A percentile compares a stretch with the other conserved stretches of the same genome.
These are phyloP conservation scores for Lutraria lutraria DNA, from an alignment of 2,888 invertebrate species.

Conservation along the genomic window DNA sequence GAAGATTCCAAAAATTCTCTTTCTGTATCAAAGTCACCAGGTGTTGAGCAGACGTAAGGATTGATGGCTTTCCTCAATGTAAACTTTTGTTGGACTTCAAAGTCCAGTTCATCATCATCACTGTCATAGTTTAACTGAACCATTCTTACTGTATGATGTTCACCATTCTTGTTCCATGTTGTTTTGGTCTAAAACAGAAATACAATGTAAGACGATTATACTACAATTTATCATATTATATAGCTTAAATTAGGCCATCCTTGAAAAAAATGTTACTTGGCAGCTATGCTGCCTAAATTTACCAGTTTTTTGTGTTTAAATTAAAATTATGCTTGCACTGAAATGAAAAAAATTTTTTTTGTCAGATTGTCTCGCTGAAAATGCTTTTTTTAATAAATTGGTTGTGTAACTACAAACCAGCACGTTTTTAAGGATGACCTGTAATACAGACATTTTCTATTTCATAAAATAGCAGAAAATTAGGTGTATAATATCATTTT, in stretches of 20 bases:
- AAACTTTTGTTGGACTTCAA: constrained; percentile 68
- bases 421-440: too few species aligned
- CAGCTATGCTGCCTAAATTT: background rate
- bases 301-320: too few species aligned
- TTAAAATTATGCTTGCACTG: too few species aligned
- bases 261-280: background rate
- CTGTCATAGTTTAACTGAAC: constrained; percentile 55
- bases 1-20: constrained; percentile 73
- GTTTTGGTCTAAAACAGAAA: background rate
- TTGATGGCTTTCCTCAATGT: constrained; percentile 77
- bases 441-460: too few species aligned
- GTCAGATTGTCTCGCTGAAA: too few species aligned
- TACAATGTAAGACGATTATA: background rate
- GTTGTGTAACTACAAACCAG: too few species aligned
- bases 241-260: background rate
- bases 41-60: constrained; percentile 82
- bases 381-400: too few species aligned
- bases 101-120: constrained; percentile 61
- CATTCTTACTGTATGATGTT: constrained; percentile 36
- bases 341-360: too few species aligned
- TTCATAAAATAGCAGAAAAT: too few species aligned
- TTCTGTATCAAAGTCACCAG: constrained; percentile 79
- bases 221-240: background rate
- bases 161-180: background rate
- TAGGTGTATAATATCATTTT: too few species aligned